These are phyloP conservation scores for Wiebesia pumilae DNA, from an alignment of 1,140 invertebrate genomes.

Conservation along the genomic window DNA sequence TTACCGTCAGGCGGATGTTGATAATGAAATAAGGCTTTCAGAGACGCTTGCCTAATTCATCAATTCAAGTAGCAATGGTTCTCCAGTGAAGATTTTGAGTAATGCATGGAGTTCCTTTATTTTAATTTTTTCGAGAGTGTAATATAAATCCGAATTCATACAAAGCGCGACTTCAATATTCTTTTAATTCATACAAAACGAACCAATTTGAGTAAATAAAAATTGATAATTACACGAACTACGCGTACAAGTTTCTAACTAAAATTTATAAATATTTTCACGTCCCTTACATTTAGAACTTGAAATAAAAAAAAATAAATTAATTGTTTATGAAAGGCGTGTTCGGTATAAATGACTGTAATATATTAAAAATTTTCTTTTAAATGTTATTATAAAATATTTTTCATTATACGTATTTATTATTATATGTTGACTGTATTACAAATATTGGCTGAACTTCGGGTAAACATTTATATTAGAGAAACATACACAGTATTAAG, in stretches of 20 bases:
- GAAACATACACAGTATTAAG: neutral
- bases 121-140: neutral
- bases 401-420: no score
- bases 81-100: neutral
- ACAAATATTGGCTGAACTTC: no score
- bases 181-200: no score
- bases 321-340: no score
- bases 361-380: no score
- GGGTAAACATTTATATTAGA: neutral
- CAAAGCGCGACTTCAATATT: neutral
- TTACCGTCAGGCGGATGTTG: neutral
- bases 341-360: no score
- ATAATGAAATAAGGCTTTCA: conserved; percentile 1
- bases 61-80: conserved; percentile 15
- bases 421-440: no score
- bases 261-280: neutral
- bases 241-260: neutral
- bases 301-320: no score
- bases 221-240: no score
- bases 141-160: neutral
- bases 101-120: neutral
- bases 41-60: neutral
- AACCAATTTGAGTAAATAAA: no score
- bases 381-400: no score
- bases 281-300: no score